Percentiles rank a stretch among this genome's conserved stretches.
phyloP scores from a whole-genome alignment of 2,113 vertebrate species.

The Athene noctua region DNA sequence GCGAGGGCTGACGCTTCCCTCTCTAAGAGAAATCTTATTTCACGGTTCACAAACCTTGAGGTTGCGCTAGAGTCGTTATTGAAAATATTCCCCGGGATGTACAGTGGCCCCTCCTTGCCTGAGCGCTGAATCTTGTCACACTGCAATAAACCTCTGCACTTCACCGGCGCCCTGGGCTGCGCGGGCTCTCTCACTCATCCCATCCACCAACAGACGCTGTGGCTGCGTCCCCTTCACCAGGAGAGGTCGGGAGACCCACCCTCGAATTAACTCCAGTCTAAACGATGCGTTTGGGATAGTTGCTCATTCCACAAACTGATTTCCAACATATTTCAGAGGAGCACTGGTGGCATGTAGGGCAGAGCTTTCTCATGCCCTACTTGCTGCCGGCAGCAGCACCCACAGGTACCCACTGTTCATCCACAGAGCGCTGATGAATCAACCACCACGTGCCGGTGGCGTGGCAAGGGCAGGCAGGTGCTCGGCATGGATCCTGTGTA shows the following conservation, averaged over 20 bases:
- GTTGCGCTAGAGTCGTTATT: background rate
- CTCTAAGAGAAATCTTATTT: conserved; percentile 72
- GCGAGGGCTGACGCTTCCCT: conserved; percentile 20
- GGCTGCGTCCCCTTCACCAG: fast-evolving
- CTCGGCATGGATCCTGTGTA: background rate
- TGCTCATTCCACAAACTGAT: background rate
- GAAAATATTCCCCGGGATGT: background rate
- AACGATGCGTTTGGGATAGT: background rate
- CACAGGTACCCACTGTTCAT: background rate
- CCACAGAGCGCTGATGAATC: background rate
- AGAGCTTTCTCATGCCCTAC: background rate
- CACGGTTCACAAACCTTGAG: conserved; percentile 51
- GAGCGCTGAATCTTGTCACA: background rate
- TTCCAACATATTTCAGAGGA: background rate
- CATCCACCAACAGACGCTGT: background rate
- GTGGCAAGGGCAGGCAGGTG: background rate
- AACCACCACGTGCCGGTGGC: fast-evolving
- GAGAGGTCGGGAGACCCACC: background rate
- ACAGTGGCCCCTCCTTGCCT: background rate
- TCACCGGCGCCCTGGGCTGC: background rate
- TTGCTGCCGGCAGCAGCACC: background rate
- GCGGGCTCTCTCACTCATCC: background rate
- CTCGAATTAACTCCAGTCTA: background rate
- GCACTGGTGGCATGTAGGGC: fast-evolving
- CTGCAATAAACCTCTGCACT: background rate